These are phyloP conservation scores for Napeogenes sylphis DNA, from an alignment of 2,888 invertebrate species.

Conservation along the genomic window DNA sequence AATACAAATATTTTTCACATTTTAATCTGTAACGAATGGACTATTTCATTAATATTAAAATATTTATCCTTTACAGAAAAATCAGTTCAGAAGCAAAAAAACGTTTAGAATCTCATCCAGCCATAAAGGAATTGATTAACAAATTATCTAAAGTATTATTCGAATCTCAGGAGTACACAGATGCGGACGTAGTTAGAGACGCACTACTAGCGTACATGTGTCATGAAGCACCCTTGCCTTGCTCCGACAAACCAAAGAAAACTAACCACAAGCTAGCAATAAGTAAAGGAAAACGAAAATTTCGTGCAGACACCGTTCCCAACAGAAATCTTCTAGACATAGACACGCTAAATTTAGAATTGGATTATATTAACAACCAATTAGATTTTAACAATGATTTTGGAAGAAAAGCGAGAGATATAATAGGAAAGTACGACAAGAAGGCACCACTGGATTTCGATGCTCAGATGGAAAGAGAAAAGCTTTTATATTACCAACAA, in stretches of 20 bases:
- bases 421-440: conserved; percentile 64
- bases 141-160: conserved; percentile 81
- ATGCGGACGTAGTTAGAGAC: conserved; percentile 86
- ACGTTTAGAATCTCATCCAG: conserved; percentile 84
- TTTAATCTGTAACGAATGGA: no score
- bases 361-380: conserved; percentile 68
- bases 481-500: conserved; percentile 69
- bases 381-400: conserved; percentile 67
- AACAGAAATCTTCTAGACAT: conserved; percentile 57
- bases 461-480: conserved; percentile 74
- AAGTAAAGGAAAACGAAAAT: conserved; percentile 43
- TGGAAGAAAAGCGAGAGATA: conserved; percentile 65
- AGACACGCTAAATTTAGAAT: conserved; percentile 64
- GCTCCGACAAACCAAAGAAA: conserved; percentile 69
- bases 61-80: conserved; percentile 59
- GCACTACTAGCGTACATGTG: conserved; percentile 90
- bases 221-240: conserved; percentile 89
- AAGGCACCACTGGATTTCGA: conserved; percentile 68
- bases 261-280: conserved; percentile 40
- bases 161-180: conserved; percentile 81
- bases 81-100: conserved; percentile 79
- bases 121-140: conserved; percentile 83
- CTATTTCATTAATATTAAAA: neutral
- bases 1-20: neutral
- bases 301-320: conserved; percentile 37